Evolutionary conservation across 1,140 invertebrate species (phyloP), one percentile per base, ranked within the genome.

Genomic region (Pissodes strobi): DNA sequence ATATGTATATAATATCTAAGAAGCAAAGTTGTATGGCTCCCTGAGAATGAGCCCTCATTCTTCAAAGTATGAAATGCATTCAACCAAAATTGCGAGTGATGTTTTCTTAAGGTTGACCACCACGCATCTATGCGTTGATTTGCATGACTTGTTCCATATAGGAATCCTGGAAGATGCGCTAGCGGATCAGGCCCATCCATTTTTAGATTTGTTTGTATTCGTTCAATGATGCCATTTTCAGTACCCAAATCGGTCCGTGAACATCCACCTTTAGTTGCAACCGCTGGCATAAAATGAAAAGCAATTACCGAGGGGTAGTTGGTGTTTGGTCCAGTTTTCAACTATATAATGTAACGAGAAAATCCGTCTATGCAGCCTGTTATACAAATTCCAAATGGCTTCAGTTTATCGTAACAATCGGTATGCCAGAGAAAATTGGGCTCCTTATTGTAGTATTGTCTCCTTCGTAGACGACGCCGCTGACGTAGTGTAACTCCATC

Each of bases 341-440:
- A 15, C 63, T 56, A 65, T 19, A 60, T 41, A 19, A 65, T 65
- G 8, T 49, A 10, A 9, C 63, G 5, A 9, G 63, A 60, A 60
- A 65, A 65, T 18, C 57, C 63, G 19, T 65, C 63, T 2, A 65
- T 55, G 15, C 49, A 43, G 22, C 55, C 63, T 22, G 18, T 60
- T 19, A 65, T 60, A 21, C 56, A 60, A 23, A 65, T 65, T 8
- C 48, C n/a, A n/a, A n/a, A n/a, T n/a, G n/a, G n/a, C n/a, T n/a
- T n/a, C n/a, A n/a, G n/a, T n/a, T n/a, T n/a, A 18, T 60, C 63
- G 41, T 65, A 65, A 13, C 21, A 48, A 15, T 65, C 61, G 2
- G 51, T 30, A 37, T 65, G 63, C 63, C 63, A 65, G 6, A 65
- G 10, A 60, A n/a, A 51, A 22, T 65, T 65, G 5, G 63, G 63